A percentile compares a stretch with the other conserved stretches of the same genome.
These are phyloP conservation scores for Echinometra lucunter DNA, from an alignment of 53 echinoderm and acorn worm species.

Conservation along the genomic window DNA sequence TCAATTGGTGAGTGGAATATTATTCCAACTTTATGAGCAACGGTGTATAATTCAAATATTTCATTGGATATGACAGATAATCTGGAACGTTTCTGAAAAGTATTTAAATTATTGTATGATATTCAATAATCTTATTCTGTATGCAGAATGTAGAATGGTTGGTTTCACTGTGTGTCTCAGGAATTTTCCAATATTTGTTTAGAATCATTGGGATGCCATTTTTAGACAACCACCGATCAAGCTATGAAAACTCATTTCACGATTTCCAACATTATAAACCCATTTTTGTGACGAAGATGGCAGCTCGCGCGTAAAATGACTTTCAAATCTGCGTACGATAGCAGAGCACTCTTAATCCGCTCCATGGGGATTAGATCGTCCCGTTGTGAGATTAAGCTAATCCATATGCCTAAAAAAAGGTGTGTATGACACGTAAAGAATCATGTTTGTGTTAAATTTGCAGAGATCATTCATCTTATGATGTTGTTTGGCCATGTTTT, in stretches of 20 bases:
- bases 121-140: no score
- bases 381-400: neutral
- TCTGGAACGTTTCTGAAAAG: no score
- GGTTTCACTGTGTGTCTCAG: neutral
- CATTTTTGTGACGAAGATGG: neutral
- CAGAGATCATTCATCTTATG: neutral
- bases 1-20: no score
- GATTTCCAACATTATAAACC: neutral
- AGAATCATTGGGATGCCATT: neutral
- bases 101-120: no score
- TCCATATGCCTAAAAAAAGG: neutral
- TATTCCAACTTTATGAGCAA: no score
- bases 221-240: neutral
- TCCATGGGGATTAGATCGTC: constrained; percentile 32
- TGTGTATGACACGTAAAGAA: neutral
- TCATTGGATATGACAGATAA: no score
- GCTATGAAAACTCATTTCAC: neutral
- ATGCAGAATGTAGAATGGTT: no score
- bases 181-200: neutral
- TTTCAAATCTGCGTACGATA: constrained; percentile 17
- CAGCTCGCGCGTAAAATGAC: constrained; percentile 35
- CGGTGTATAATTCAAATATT: no score
- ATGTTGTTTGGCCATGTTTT: neutral
- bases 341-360: constrained; percentile 33
- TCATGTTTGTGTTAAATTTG: constrained; percentile 28